phyloP scores from a whole-genome alignment of 1,140 invertebrate genomes.

The Littorina saxatilis region DNA sequence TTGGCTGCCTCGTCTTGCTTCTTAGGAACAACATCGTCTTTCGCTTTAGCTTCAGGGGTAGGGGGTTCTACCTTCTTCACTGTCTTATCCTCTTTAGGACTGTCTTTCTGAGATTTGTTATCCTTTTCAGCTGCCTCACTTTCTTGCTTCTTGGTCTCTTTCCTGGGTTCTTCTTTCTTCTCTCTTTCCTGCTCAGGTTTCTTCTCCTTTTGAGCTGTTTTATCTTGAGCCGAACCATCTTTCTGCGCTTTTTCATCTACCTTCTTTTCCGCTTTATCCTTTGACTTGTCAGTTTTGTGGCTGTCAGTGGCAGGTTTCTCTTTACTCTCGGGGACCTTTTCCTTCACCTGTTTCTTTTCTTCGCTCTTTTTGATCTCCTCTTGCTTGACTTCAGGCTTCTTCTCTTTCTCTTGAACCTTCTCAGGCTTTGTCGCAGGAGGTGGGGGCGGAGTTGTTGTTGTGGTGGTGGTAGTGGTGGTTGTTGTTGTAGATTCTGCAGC shows the following conservation, averaged over 20 bases:
- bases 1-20: background rate
- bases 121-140: background rate
- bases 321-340: background rate
- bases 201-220: no score
- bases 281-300: background rate
- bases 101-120: background rate
- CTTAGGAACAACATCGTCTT: no score
- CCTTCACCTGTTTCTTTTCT: background rate
- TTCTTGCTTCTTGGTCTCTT: background rate
- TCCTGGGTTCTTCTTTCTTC: conserved; percentile 4
- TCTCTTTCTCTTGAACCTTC: background rate
- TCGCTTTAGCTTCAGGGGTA: no score
- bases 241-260: background rate
- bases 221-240: background rate
- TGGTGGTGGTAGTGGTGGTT: background rate
- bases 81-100: background rate
- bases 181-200: no score
- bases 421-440: background rate
- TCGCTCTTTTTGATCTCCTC: no score
- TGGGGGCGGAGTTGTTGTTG: no score
- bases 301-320: background rate
- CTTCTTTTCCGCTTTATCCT: background rate
- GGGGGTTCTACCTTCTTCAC: background rate
- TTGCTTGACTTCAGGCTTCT: no score
- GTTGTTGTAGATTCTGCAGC: background rate